phyloP scores from a whole-genome alignment of 2,888 invertebrate genomes.

The Spodoptera littoralis region DNA sequence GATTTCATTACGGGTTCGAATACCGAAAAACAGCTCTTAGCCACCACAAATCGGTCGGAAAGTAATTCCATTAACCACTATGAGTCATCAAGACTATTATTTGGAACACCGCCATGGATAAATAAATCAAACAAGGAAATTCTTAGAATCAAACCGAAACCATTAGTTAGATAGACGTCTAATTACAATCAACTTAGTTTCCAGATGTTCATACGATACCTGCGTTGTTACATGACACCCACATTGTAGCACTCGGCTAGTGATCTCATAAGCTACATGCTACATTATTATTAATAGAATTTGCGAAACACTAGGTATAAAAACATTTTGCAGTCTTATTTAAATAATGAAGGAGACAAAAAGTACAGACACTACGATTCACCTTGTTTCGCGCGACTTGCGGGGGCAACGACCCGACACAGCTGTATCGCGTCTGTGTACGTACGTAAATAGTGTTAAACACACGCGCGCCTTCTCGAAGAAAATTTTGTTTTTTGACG shows the following conservation, averaged over 20 bases:
- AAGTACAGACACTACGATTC: constrained; percentile 76
- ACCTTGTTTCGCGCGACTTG: constrained; percentile 83
- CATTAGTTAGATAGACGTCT: background rate
- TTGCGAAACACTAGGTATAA: constrained; percentile 56
- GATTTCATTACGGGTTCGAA: too few species aligned
- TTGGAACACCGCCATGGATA: background rate
- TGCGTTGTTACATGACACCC: constrained; percentile 41
- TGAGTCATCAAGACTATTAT: background rate
- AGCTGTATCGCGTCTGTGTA: constrained; percentile 75
- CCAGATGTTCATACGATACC: constrained; percentile 18
- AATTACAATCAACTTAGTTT: constrained; percentile 17
- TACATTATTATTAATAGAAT: constrained; percentile 51
- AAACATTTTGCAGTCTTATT: constrained; percentile 65
- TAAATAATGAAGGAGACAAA: constrained; percentile 73
- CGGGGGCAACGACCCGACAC: constrained; percentile 81
- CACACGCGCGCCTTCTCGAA: constrained; percentile 60
- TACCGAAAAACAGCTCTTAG: too few species aligned
- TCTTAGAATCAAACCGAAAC: constrained; percentile 1
- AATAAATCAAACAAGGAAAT: background rate
- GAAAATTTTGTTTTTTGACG: constrained; percentile 48
- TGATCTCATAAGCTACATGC: constrained; percentile 55
- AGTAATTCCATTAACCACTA: too few species aligned
- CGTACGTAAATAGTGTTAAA: constrained; percentile 75
- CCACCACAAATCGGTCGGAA: too few species aligned
- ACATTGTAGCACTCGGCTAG: constrained; percentile 40